These are phyloP conservation scores for Montipora cactus DNA, from an alignment of 64 coral and sea anemone species.

Conservation along the genomic window DNA sequence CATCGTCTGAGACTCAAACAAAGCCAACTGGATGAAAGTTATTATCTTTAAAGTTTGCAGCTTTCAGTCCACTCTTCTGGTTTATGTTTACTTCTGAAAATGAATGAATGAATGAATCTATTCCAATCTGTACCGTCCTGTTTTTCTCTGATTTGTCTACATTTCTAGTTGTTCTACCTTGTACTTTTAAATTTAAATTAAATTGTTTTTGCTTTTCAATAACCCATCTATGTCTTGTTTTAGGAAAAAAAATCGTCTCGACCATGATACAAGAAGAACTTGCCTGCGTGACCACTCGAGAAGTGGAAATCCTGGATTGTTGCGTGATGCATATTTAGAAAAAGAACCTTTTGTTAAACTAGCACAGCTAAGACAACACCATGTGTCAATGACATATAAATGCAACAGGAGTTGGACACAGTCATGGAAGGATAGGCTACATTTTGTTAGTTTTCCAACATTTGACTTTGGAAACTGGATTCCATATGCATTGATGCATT, in stretches of 20 bases:
- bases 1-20: no score
- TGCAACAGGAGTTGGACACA: slow-evolving; percentile 58
- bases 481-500: slow-evolving; percentile 88
- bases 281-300: not conserved
- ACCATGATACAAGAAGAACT: not conserved
- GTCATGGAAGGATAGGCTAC: slow-evolving; percentile 76
- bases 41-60: no score
- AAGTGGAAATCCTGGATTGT: not conserved
- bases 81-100: no score
- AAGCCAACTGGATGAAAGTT: no score
- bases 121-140: no score
- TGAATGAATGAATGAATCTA: no score
- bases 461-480: slow-evolving; percentile 96
- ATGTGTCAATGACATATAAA: not conserved
- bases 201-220: no score
- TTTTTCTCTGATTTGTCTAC: no score
- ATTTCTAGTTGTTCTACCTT: no score
- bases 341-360: slow-evolving; percentile 68
- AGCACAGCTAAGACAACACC: slow-evolving; percentile 6
- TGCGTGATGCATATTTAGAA: slow-evolving; percentile 10
- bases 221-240: not conserved
- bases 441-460: slow-evolving; percentile 85
- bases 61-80: no score
- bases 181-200: no score
- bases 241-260: not conserved